phyloP scores from a whole-genome alignment of 2,888 invertebrate genomes.

The Acronicta psi region DNA sequence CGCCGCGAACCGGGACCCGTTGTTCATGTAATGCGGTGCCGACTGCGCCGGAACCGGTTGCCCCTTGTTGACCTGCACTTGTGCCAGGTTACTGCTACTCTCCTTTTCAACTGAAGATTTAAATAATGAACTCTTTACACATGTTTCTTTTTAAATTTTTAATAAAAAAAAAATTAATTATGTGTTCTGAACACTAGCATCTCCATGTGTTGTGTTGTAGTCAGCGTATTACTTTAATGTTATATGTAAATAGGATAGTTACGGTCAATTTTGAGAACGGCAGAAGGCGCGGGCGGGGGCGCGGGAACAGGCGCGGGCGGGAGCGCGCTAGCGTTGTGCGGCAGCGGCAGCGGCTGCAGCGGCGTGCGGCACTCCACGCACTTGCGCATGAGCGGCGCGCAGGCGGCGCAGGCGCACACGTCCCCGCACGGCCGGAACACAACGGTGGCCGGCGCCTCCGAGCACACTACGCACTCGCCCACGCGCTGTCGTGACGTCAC shows the following conservation, averaged over 20 bases:
- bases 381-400: slow-evolving; percentile 98
- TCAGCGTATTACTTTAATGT: neutral
- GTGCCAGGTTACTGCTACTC: slow-evolving; percentile 80
- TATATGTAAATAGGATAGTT: neutral
- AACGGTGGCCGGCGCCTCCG: slow-evolving; percentile 96
- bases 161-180: too few relatives aligned
- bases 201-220: neutral
- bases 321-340: slow-evolving; percentile 14
- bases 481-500: slow-evolving; percentile 92
- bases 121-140: neutral
- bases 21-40: slow-evolving; percentile 86
- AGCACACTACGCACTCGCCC: slow-evolving; percentile 98
- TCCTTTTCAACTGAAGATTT: slow-evolving; percentile 73
- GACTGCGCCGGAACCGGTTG: slow-evolving; percentile 81
- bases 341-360: slow-evolving; percentile 82
- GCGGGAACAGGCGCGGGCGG: slow-evolving; percentile 1
- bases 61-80: slow-evolving; percentile 84
- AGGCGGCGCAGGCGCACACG: slow-evolving; percentile 96
- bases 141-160: too few relatives aligned
- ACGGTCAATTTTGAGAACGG: slow-evolving; percentile 63
- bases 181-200: too few relatives aligned
- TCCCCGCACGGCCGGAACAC: slow-evolving; percentile 98
- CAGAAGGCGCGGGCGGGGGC: slow-evolving; percentile 9
- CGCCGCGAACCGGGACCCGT: slow-evolving; percentile 73
- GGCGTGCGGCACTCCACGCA: slow-evolving; percentile 98